phyloP scores from a whole-genome alignment of 2,113 vertebrate species.

The Geococcyx californianus region DNA sequence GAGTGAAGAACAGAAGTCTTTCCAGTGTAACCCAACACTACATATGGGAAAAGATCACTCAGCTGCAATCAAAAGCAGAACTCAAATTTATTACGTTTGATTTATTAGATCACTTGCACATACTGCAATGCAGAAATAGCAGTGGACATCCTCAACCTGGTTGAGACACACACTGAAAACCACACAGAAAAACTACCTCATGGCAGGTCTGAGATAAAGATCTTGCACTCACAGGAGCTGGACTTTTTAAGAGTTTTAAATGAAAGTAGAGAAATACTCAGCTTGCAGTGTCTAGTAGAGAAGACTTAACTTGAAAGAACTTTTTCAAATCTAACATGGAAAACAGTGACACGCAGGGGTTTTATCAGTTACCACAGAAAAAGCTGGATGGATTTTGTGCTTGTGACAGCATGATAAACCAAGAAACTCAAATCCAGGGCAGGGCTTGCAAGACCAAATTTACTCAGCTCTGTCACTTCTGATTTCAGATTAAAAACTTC shows the following conservation, averaged over 20 bases:
- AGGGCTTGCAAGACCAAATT: background rate
- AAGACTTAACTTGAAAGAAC: background rate
- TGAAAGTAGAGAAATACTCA: background rate
- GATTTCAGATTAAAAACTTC: background rate
- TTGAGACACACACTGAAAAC: background rate
- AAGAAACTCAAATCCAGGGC: background rate
- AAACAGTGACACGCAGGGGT: background rate
- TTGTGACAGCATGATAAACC: background rate
- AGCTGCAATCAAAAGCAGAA: background rate
- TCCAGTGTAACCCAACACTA: background rate
- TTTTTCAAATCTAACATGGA: background rate
- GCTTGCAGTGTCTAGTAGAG: background rate
- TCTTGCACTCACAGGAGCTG: background rate
- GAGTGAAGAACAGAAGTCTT: background rate
- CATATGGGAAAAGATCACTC: background rate
- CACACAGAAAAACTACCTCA: background rate
- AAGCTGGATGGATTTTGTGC: background rate
- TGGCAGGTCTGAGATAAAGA: background rate
- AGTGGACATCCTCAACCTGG: background rate
- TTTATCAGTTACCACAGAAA: background rate
- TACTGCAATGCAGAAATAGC: background rate
- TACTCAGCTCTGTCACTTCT: background rate
- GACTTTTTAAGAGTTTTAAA: background rate
- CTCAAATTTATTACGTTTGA: accelerated
- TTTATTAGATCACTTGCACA: background rate